Conservation (phyloP, 2,888 invertebrate species). For the Drosophila atroscutellata region DNA sequence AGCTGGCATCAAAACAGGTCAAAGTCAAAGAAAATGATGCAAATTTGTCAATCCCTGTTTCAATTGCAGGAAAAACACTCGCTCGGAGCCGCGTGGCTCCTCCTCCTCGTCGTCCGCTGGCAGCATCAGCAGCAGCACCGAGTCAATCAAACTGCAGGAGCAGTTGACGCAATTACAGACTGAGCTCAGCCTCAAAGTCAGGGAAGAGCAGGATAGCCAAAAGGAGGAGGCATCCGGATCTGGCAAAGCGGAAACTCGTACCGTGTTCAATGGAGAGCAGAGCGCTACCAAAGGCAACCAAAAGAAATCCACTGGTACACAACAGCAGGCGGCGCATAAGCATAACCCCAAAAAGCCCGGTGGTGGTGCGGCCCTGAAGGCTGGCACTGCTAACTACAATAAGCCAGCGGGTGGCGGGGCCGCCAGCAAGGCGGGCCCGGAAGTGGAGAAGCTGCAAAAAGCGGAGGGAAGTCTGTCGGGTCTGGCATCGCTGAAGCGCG, state of each 20-base stretch:
- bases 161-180: conserved; percentile 81
- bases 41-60: conserved; percentile 52
- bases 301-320: conserved; percentile 71
- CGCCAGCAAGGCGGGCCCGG: conserved; percentile 48
- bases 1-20: conserved; percentile 13
- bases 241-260: conserved; percentile 67
- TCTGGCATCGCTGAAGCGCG: conserved; percentile 90
- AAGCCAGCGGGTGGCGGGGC: conserved; percentile 63
- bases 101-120: conserved; percentile 19
- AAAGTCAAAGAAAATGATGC: conserved; percentile 54
- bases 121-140: conserved; percentile 52
- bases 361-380: conserved; percentile 76
- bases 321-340: conserved; percentile 64
- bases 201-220: conserved; percentile 20
- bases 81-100: conserved; percentile 75
- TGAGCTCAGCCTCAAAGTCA: conserved; percentile 74
- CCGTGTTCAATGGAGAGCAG: conserved; percentile 58
- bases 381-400: conserved; percentile 74
- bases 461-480: conserved; percentile 93
- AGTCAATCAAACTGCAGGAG: conserved; percentile 83
- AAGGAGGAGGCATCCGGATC: conserved; percentile 43
- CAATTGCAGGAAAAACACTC: conserved; percentile 80
- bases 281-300: conserved; percentile 56
- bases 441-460: conserved; percentile 84
- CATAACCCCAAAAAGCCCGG: conserved; percentile 79